These are phyloP conservation scores for Ashinkailepas kermadecensis DNA, from an alignment of 2,888 invertebrate species.

Conservation along the genomic window DNA sequence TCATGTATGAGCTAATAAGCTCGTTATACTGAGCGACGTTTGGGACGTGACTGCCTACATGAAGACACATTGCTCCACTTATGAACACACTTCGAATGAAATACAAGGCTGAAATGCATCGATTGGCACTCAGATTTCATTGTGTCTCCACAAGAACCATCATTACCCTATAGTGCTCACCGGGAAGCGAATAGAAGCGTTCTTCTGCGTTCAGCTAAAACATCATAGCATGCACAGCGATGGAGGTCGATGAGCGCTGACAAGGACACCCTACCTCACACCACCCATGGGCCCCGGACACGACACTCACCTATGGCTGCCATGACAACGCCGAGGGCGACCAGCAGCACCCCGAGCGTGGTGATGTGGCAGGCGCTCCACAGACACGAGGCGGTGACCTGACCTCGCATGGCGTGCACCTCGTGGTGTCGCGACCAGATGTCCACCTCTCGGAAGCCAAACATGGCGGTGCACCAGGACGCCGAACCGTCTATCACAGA, in stretches of 20 bases:
- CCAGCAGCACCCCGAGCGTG: conserved; percentile 74
- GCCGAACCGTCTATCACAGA: no score
- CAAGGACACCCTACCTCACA: background rate
- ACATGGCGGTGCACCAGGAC: background rate
- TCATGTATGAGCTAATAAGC: no score
- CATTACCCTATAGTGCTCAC: no score
- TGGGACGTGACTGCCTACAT: no score
- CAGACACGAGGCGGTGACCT: conserved; percentile 79
- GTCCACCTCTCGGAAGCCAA: conserved; percentile 4
- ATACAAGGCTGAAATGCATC: no score
- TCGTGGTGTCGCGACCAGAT: conserved; percentile 29
- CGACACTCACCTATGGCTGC: conserved; percentile 69
- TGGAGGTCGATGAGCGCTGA: conserved; percentile 1
- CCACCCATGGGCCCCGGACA: background rate
- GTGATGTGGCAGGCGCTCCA: conserved; percentile 93
- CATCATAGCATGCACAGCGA: background rate
- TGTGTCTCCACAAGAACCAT: no score
- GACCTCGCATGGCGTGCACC: conserved; percentile 47
- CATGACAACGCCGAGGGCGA: conserved; percentile 85
- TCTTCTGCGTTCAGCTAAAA: background rate
- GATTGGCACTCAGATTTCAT: no score
- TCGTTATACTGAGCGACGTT: no score
- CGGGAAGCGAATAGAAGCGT: no score
- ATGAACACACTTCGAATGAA: no score
- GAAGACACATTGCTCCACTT: no score